phyloP scores from a whole-genome alignment of 2,888 invertebrate genomes.

The Macaria liturata region DNA sequence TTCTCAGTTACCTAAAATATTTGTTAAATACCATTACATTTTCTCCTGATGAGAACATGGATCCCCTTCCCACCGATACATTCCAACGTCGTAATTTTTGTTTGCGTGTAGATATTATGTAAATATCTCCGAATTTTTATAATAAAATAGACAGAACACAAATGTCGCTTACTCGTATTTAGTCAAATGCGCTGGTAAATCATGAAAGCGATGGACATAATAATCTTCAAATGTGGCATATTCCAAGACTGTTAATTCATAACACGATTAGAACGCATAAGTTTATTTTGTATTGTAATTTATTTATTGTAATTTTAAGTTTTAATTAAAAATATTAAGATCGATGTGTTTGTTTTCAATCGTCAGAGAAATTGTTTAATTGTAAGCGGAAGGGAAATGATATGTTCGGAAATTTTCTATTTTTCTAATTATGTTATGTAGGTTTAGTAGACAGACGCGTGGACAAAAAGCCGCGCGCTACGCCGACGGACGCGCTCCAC shows the following conservation, averaged over 20 bases:
- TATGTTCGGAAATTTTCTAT: conserved; percentile 52
- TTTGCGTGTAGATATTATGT: neutral
- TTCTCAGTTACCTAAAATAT: conserved; percentile 25
- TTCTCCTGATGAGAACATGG: conserved; percentile 16
- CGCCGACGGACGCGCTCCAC: conserved; percentile 76
- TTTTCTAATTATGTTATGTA: conserved; percentile 73
- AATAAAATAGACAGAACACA: no score
- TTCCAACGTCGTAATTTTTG: conserved; percentile 1
- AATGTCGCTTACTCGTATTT: no score
- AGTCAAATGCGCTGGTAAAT: no score
- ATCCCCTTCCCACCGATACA: conserved; percentile 25
- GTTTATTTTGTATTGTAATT: conserved; percentile 13
- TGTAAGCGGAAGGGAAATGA: conserved; percentile 11
- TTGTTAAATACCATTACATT: conserved; percentile 9
- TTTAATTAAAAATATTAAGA: conserved; percentile 18
- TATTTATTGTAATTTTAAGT: conserved; percentile 42
- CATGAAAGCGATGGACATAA: no score
- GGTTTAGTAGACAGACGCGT: conserved; percentile 60
- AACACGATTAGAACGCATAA: conserved; percentile 11
- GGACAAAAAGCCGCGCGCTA: conserved; percentile 63
- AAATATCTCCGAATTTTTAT: no score
- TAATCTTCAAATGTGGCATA: conserved; percentile 12
- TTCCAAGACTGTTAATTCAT: conserved; percentile 21
- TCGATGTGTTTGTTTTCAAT: conserved; percentile 3
- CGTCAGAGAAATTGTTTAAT: conserved; percentile 1